Base-by-base conservation (phyloP, 2,113 vertebrate genomes). In the Aphelocoma coerulescens region DNA sequence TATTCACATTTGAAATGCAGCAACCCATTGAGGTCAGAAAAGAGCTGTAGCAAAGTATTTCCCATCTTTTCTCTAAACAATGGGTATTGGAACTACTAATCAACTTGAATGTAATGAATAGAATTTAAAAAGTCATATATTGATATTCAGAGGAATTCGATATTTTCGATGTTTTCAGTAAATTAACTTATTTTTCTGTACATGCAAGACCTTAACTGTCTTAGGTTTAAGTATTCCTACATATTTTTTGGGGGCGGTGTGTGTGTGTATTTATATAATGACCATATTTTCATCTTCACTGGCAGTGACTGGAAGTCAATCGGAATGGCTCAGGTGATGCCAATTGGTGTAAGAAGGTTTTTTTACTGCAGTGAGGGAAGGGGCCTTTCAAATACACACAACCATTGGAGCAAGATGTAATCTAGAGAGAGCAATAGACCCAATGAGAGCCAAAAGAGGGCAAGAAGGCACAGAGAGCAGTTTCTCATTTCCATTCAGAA, bases 211-310 rank as follows among this genome's bases (percentile, higher is more conserved):
- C 44, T 63, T 3, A 83, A 30, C 8, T 78, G 11, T 49, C 27
- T 79, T 18, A 35, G 16, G 4, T 79, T 57, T 35, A 78, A 39
- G 11, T 52, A 28, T 68, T 80, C 18, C 62, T 51, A n/a, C 0
- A 0, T 30, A 12, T 30, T 77, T 90, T 75, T 91, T 37, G 26
- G 8, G 3, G 17, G 3, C 11, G 13, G 2, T 1, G 2, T 55
- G 3, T 74, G 54, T 37, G 11, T 71, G 13, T 44, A 6, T 78
- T 44, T 78, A 27, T 30, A 23, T 26, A 57, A 33, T n/a, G 22
- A 32, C 13, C 27, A 2, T 69, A 26, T 79, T 76, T 83, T 73
- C 18, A 9, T 54, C 46, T 24, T 68, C 5, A 8, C 54, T 91
- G 66, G 4, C 23, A 51, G 12, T 80, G 43, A 13, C 32, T 80